These are phyloP conservation scores for Neodiprion pinetum DNA, from an alignment of 1,140 invertebrate species.

Conservation along the genomic window DNA sequence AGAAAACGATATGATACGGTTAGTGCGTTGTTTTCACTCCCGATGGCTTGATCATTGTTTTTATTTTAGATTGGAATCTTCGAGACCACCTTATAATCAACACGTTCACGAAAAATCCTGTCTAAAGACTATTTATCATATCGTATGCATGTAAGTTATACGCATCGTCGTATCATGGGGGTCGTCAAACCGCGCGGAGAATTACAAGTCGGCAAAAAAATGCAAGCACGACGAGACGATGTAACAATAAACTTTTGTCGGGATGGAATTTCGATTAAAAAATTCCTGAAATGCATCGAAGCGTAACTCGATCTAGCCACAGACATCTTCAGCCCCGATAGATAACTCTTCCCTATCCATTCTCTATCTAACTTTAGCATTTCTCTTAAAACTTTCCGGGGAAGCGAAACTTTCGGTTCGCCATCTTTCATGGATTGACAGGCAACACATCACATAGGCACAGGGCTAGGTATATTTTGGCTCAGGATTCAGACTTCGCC, in stretches of 20 bases:
- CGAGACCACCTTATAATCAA: too few species aligned
- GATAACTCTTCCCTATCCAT: slow-evolving; percentile 56
- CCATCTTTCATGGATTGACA: slow-evolving; percentile 54
- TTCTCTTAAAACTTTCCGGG: slow-evolving; percentile 54
- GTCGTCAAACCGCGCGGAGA: too few species aligned
- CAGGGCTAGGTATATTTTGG: slow-evolving; percentile 8
- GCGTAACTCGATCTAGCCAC: neutral
- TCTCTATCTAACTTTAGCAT: slow-evolving; percentile 59
- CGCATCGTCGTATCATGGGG: too few species aligned
- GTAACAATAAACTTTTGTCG: neutral
- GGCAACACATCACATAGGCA: slow-evolving; percentile 51
- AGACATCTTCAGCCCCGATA: slow-evolving; percentile 33
- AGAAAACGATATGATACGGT: neutral
- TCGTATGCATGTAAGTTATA: too few species aligned
- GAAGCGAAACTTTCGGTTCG: slow-evolving; percentile 51
- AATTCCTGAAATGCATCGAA: neutral
- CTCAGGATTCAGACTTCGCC: neutral
- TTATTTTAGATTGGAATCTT: too few species aligned
- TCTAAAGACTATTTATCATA: too few species aligned
- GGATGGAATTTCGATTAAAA: neutral
- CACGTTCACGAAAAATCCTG: too few species aligned
- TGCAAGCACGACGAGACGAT: neutral
- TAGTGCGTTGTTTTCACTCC: too few species aligned
- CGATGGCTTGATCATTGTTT: too few species aligned
- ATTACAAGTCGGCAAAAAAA: neutral